A percentile compares a stretch with the other conserved stretches of the same genome.
Conservation (phyloP, 2,113 vertebrate species). For the Cnemophilus loriae region DNA sequence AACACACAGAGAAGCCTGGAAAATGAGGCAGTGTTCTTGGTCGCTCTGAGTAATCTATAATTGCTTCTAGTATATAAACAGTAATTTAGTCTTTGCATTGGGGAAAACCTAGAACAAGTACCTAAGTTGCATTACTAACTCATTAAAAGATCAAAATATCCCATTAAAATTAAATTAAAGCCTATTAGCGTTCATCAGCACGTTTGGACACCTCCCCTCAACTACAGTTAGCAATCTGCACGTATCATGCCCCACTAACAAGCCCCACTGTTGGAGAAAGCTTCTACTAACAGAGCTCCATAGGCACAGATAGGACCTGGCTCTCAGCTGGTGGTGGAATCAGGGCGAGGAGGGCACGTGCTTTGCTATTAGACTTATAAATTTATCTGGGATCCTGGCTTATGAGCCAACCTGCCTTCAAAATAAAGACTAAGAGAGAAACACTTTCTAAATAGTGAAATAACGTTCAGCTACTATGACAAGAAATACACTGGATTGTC, state of each 20-base stretch:
- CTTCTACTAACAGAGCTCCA: not conserved
- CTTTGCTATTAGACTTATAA: not conserved
- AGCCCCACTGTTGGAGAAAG: not conserved
- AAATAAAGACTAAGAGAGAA: not conserved
- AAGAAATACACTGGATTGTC: not conserved
- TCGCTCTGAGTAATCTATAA: not conserved
- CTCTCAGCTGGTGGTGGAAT: not conserved
- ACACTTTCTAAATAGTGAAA: not conserved
- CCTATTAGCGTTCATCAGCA: not conserved
- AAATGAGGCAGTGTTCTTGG: not conserved
- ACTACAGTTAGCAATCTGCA: not conserved
- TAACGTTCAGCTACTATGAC: not conserved
- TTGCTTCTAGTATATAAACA: not conserved
- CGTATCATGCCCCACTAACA: rapidly evolving
- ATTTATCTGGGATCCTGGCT: not conserved
- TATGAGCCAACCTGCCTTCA: not conserved
- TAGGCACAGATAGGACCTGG: not conserved
- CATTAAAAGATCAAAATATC: not conserved
- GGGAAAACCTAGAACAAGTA: not conserved
- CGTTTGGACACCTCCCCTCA: not conserved
- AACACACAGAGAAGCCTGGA: not conserved
- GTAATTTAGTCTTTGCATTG: not conserved
- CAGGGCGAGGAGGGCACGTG: not conserved
- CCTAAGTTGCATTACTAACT: not conserved
- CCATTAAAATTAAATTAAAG: not conserved